These are phyloP conservation scores for Byasa hedistus DNA, from an alignment of 2,888 invertebrate genomes.

Conservation along the genomic window DNA sequence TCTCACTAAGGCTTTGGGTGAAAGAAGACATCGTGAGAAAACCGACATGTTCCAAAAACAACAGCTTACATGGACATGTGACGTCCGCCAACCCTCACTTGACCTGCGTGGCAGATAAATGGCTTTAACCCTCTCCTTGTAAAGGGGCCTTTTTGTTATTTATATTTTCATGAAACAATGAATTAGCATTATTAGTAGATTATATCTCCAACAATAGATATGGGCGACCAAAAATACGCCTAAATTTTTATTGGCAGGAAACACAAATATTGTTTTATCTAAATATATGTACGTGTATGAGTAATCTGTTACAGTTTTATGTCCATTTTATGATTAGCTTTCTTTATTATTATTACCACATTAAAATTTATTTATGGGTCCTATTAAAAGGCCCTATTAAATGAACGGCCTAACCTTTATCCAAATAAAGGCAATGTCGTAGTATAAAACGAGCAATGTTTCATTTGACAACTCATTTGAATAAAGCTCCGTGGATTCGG, in stretches of 20 bases:
- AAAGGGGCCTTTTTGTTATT: too few relatives aligned
- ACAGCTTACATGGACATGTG: too few relatives aligned
- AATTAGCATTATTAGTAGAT: too few relatives aligned
- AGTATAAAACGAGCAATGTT: not conserved
- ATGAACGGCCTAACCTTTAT: conserved; percentile 12
- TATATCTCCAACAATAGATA: too few relatives aligned
- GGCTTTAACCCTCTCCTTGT: too few relatives aligned
- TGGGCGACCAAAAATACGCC: not conserved
- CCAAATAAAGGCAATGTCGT: not conserved
- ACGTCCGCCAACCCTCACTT: too few relatives aligned
- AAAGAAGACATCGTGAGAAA: too few relatives aligned
- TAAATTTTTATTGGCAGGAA: not conserved
- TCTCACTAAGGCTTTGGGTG: too few relatives aligned
- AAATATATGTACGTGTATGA: not conserved
- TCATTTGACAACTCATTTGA: conserved; percentile 12
- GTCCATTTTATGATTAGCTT: conserved; percentile 11
- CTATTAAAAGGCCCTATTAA: conserved; percentile 17
- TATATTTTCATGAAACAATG: too few relatives aligned
- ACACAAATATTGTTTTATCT: not conserved
- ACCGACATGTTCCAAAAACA: too few relatives aligned
- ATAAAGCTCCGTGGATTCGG: conserved; percentile 5
- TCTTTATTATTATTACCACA: conserved; percentile 13
- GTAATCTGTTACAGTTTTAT: not conserved
- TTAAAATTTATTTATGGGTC: conserved; percentile 10
- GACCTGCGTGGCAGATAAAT: too few relatives aligned